These are phyloP conservation scores for Apolygus lucorum DNA, from an alignment of 1,140 invertebrate genomes.

Conservation along the genomic window DNA sequence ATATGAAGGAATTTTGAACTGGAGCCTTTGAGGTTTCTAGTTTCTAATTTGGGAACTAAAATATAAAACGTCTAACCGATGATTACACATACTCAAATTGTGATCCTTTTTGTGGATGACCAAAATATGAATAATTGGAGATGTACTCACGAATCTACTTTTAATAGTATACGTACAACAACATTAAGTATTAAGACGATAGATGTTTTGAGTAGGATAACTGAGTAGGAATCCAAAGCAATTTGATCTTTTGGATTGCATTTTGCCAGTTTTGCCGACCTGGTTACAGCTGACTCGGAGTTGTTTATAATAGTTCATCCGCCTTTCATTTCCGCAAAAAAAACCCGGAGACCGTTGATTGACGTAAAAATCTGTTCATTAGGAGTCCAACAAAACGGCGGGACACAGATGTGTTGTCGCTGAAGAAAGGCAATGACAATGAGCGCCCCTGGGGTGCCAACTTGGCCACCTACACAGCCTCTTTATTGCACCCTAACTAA, in stretches of 20 bases:
- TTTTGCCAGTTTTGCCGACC: neutral
- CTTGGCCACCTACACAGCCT: conserved; percentile 16
- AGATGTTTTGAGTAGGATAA: neutral
- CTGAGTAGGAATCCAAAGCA: neutral
- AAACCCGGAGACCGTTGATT: neutral
- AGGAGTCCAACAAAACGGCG: neutral
- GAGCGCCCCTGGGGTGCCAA: conserved; percentile 12
- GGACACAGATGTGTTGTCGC: conserved; percentile 1
- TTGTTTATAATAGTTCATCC: neutral
- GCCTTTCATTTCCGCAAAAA: neutral
- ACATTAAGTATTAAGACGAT: neutral
- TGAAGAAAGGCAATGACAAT: neutral
- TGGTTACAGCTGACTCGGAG: neutral
- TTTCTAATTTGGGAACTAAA: neutral
- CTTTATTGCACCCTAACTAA: conserved; percentile 21
- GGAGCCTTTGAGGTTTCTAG: neutral
- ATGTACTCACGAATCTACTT: too few species aligned
- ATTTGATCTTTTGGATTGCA: neutral
- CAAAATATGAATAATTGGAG: too few species aligned
- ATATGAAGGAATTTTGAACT: neutral
- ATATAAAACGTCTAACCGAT: too few species aligned
- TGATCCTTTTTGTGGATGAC: too few species aligned
- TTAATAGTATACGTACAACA: neutral
- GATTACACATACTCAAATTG: too few species aligned
- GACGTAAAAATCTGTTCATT: conserved; percentile 8